These are phyloP conservation scores for Podilymbus podiceps DNA, from an alignment of 2,113 vertebrate species.

Conservation along the genomic window DNA sequence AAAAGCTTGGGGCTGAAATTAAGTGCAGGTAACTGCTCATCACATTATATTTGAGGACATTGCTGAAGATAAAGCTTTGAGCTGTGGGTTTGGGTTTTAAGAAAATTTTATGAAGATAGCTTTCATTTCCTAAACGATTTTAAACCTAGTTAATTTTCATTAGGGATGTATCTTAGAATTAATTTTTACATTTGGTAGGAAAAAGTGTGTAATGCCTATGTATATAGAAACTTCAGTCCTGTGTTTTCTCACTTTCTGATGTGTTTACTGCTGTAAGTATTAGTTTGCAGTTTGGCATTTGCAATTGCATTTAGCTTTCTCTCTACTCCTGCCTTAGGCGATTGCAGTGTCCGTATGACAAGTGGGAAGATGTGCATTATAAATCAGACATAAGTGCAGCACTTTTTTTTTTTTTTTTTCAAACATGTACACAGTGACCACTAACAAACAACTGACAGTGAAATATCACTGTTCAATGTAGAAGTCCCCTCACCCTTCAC, in stretches of 20 bases:
- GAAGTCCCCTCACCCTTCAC: not conserved
- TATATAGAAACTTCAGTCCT: not conserved
- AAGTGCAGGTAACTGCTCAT: not conserved
- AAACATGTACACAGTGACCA: no score
- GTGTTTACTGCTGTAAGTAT: not conserved
- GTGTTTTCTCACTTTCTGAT: not conserved
- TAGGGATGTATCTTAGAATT: not conserved
- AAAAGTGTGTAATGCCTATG: not conserved
- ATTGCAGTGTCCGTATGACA: not conserved
- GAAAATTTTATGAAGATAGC: not conserved
- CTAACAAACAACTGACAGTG: not conserved
- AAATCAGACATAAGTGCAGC: no score
- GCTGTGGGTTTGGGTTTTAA: not conserved
- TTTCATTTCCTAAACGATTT: not conserved
- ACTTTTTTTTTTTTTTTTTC: no score
- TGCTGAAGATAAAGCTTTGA: not conserved
- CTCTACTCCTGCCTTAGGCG: not conserved
- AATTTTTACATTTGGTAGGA: not conserved
- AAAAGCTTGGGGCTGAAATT: not conserved
- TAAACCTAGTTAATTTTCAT: not conserved
- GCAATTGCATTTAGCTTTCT: not conserved
- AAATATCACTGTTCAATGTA: not conserved
- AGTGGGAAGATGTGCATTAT: not conserved
- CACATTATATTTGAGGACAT: not conserved
- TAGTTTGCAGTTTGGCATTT: not conserved